Evolutionary conservation across 2,113 vertebrate species (phyloP), one percentile per base, ranked within the genome.

Genomic region (Paradisaea rubra): DNA sequence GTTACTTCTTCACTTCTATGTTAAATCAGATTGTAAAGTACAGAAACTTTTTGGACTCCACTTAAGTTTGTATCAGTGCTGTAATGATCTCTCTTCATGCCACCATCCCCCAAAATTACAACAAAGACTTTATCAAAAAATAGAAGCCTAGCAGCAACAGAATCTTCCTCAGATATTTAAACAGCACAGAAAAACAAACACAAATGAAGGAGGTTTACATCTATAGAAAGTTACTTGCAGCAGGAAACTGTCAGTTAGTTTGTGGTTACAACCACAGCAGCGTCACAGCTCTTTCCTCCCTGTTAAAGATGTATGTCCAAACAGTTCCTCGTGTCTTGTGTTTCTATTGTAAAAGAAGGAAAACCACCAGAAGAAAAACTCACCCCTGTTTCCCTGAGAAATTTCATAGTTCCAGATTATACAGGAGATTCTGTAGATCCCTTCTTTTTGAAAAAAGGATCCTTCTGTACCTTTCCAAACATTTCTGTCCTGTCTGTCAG

Each of bases 261-360:
- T 95, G 94, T 72, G 93, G 94, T 96, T 95, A 90, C 88, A 95
- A 96, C 95, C 70, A 92, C 94, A 91, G 81, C 70, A 69, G 42
- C 71, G 81, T 79, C 76, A 52, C 85, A 60, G 90, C 74, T 60
- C 56, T 64, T 95, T 96, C 95, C 95, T 96, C 78, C 71, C 44
- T 53, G 79, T 74, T 81, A 89, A 94, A 94, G 25, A 45, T 0
- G 0, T 33, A 31, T 37, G 77, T 91, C 95, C 94, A 86, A 95
- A 93, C 61, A 90, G 90, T 16, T 93, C 94, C 80, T 79, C 1
- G 0, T 39, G 60, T 28, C 64, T 81, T 15, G 22, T 42, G 86
- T 33, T 95, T 69, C 71, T 84, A 24, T 7, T 64, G 81, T 33
- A 69, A 54, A 42, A 93, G 65, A 24, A 80, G 47, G 47, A 89